A percentile compares a stretch with the other conserved stretches of the same genome.
These are phyloP conservation scores for Nothobranchius kuhntae DNA, from an alignment of 2,113 vertebrate genomes.

Conservation along the genomic window DNA sequence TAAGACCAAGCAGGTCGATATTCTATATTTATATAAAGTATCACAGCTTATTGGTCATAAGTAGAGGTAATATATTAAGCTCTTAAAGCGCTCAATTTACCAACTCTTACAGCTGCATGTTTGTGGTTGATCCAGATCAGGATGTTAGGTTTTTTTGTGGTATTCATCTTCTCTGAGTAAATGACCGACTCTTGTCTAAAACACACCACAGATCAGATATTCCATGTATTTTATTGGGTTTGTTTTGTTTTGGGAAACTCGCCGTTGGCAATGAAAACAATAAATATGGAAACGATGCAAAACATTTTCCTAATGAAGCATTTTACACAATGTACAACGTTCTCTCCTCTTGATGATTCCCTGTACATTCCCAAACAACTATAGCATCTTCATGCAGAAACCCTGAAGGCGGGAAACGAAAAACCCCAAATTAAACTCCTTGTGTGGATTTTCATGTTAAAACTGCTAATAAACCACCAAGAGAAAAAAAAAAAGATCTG, in stretches of 20 bases:
- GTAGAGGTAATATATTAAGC: too few species aligned
- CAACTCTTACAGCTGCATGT: too few species aligned
- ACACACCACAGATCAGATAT: conserved; percentile 22
- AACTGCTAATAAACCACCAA: conserved; percentile 85
- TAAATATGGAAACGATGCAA: conserved; percentile 99
- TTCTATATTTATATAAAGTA: too few species aligned
- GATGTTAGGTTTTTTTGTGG: too few species aligned
- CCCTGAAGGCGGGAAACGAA: conserved; percentile 53
- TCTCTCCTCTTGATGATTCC: conserved; percentile 60
- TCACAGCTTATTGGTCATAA: too few species aligned
- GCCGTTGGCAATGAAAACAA: conserved; percentile 94
- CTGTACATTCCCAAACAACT: conserved; percentile 84
- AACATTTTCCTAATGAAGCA: conserved; percentile 95
- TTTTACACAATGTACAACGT: conserved; percentile 99
- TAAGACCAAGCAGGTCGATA: too few species aligned
- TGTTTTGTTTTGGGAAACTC: conserved; percentile 85
- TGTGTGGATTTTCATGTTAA: conserved; percentile 55
- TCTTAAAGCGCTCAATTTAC: too few species aligned
- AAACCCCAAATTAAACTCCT: conserved; percentile 41
- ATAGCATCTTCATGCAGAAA: conserved; percentile 86
- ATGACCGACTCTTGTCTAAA: too few species aligned
- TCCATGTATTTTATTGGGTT: conserved; percentile 69
- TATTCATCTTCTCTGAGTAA: too few species aligned
- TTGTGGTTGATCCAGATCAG: too few species aligned
- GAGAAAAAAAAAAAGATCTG: conserved; percentile 82